phyloP scores from a whole-genome alignment of 2,113 vertebrate species.

The Oxygymnocypris stewartii region DNA sequence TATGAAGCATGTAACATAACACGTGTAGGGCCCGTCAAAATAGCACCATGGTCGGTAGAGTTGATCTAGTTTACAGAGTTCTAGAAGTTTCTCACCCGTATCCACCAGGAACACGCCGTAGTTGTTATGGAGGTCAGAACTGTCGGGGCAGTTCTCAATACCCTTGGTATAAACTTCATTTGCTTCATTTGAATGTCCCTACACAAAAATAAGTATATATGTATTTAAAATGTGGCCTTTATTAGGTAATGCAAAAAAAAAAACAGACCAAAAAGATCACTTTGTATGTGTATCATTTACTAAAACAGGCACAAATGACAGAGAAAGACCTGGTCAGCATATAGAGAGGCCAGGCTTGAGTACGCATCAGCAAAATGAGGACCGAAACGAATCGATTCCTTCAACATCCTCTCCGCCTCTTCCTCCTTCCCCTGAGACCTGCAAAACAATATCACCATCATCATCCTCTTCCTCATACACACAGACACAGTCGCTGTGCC shows the following conservation, averaged over 20 bases:
- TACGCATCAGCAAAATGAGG: slow-evolving; percentile 94
- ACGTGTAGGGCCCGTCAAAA: not conserved
- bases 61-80: not conserved
- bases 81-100: slow-evolving; percentile 76
- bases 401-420: slow-evolving; percentile 83
- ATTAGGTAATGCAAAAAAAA: not conserved
- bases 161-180: slow-evolving; percentile 86
- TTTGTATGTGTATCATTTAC: not conserved
- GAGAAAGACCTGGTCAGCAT: slow-evolving; percentile 89
- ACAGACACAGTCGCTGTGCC: not conserved
- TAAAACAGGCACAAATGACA: not conserved
- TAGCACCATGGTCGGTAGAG: too few species aligned
- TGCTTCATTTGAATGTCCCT: slow-evolving; percentile 87
- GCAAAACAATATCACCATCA: slow-evolving; percentile 36
- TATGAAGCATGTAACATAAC: not conserved
- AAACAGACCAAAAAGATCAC: not conserved
- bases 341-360: slow-evolving; percentile 90
- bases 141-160: slow-evolving; percentile 90
- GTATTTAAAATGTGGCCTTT: not conserved
- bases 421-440: slow-evolving; percentile 86
- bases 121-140: slow-evolving; percentile 94
- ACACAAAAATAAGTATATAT: slow-evolving; percentile 30
- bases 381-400: slow-evolving; percentile 84
- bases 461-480: slow-evolving; percentile 12
- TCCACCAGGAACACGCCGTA: slow-evolving; percentile 95